Percentiles rank a stretch among this genome's conserved stretches.
Evolutionary conservation across 2,888 invertebrate genomes (phyloP).

Genomic region (Apomyelois bistriatella): DNA sequence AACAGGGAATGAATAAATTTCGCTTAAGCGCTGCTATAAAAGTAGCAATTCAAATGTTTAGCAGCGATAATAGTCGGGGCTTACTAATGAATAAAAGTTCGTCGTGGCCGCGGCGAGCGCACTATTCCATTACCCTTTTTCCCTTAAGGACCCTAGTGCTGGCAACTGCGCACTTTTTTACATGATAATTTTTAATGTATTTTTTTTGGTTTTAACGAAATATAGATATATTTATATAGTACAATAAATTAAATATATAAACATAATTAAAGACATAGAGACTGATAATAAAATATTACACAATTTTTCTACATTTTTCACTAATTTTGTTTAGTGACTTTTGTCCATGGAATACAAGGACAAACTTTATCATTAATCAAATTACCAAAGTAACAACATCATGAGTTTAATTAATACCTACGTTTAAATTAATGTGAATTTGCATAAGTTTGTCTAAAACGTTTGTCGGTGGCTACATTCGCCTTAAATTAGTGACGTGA

Average conservation of each 20-base stretch:
- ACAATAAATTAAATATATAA: no score
- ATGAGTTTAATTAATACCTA: neutral
- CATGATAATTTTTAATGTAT: no score
- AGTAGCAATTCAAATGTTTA: conserved; percentile 21
- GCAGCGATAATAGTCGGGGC: conserved; percentile 20
- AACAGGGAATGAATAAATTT: conserved; percentile 10
- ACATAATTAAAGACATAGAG: no score
- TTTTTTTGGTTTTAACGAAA: no score
- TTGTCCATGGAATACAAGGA: no score
- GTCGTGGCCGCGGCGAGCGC: conserved; percentile 7
- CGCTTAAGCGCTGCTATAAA: conserved; percentile 15
- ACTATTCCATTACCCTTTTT: conserved; percentile 11
- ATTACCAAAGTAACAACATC: no score
- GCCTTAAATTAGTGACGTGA: neutral
- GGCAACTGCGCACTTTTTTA: no score
- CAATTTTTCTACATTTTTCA: no score
- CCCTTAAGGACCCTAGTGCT: neutral
- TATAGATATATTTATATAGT: no score
- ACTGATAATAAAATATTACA: no score
- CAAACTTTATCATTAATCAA: neutral
- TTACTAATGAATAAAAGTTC: conserved; percentile 28
- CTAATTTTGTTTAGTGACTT: no score
- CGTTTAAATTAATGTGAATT: neutral
- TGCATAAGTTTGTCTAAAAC: neutral
- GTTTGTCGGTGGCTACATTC: neutral